Base-by-base conservation (phyloP, 2,797 vertebrate genomes). In the Crenuchus spilurus region DNA sequence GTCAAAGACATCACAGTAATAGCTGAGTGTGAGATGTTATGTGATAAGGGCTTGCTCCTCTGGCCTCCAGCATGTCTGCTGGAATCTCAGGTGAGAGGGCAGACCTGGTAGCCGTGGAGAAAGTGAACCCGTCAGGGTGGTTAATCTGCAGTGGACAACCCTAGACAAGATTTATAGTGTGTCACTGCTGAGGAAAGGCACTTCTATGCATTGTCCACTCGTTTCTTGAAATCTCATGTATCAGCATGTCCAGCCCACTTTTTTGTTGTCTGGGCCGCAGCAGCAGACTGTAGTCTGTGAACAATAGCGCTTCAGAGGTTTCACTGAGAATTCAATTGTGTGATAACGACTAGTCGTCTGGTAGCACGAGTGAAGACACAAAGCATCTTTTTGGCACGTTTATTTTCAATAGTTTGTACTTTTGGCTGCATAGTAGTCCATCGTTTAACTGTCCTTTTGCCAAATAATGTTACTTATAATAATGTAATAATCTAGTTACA, bases 11-110 rank as follows among this genome's bases (percentile, higher is more conserved):
- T 55, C 57, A 58, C 26, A 22, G 8, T 41, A 70, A 60, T 8
- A 20, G 24, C 65, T 66, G 55, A 22, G 41, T 48, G 46, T 31
- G 49, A 63, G 51, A 54, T 75, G 20, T 13, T 42, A 18, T 24
- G 24, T 42, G 65, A 76, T 73, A 80, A 80, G 64, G 33, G 60
- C 26, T 72, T 65, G 63, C 8, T 22, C 61, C 46, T 67, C 72
- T 65, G 68, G 64, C 74, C 44, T 52, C 65, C 22, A 65, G 30
- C 58, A 44, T 54, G 60, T 54, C 24, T 55, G 35, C n/a, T n/a
- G 46, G 11, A 33, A 46, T 74, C 44, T 70, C 37, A 58, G 44
- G 65, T 71, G 49, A 68, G 62, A 37, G 37, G 1, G 8, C 37
- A 60, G 18, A 31, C 42, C 30, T 7, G 33, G 67, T 46, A 72